Conservation (phyloP, 2,888 invertebrate genomes). For the Pyrocoelia pectoralis region DNA sequence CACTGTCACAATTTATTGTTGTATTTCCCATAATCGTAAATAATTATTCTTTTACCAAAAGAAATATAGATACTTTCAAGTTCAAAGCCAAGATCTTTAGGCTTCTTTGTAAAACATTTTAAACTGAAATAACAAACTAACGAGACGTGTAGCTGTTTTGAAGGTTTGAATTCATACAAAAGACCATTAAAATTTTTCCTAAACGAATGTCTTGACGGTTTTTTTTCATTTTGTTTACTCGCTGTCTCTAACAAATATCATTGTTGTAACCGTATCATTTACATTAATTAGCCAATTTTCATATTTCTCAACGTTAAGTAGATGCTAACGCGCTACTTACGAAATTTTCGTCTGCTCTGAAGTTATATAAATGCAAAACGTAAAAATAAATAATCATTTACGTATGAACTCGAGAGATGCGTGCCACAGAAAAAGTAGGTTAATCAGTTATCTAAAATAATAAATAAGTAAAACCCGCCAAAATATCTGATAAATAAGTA, state of each 20-base stretch:
- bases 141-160: no score
- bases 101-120: no score
- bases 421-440: neutral
- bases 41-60: no score
- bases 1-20: no score
- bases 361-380: slow-evolving; percentile 1
- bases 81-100: no score
- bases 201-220: neutral
- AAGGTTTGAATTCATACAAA: no score
- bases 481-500: neutral
- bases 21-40: no score
- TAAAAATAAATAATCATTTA: neutral
- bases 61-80: no score
- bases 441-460: neutral
- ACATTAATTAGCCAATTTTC: neutral
- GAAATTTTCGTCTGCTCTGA: neutral
- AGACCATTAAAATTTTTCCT: neutral
- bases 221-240: neutral
- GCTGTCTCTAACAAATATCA: neutral
- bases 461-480: neutral
- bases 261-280: neutral
- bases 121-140: no score
- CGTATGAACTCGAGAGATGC: no score
- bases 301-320: neutral
- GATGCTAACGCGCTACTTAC: neutral